These are phyloP conservation scores for Rafetus swinhoei DNA, from an alignment of 2,113 vertebrate genomes.

Conservation along the genomic window DNA sequence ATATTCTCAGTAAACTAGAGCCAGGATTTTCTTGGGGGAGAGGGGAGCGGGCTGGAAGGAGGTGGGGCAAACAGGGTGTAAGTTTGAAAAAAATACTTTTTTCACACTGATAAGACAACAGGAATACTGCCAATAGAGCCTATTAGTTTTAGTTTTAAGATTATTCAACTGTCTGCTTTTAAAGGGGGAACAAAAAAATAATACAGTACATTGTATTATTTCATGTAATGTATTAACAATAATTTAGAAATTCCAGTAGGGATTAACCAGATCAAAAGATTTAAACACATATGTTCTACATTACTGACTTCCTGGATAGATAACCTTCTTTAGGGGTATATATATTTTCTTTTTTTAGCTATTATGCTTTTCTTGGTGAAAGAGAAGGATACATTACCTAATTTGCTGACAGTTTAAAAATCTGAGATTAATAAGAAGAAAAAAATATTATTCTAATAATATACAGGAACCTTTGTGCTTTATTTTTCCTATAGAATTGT, in stretches of 20 bases:
- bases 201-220: background rate
- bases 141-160: background rate
- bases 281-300: background rate
- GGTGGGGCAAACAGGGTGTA: background rate
- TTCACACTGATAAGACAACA: background rate
- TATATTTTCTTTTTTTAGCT: background rate
- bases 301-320: background rate
- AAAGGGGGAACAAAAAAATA: background rate
- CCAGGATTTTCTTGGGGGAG: rapidly evolving
- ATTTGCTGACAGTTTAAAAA: background rate
- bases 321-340: background rate
- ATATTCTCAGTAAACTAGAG: constrained; percentile 27
- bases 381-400: background rate
- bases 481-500: background rate
- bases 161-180: background rate
- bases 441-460: background rate
- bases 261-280: background rate
- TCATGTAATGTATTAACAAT: background rate
- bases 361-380: background rate
- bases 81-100: background rate
- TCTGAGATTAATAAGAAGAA: background rate
- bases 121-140: background rate
- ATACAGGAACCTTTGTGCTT: background rate
- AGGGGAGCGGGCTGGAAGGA: background rate
- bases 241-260: background rate